Conservation (phyloP, 2,888 invertebrate species). For the Torymus aiolomorphi region DNA sequence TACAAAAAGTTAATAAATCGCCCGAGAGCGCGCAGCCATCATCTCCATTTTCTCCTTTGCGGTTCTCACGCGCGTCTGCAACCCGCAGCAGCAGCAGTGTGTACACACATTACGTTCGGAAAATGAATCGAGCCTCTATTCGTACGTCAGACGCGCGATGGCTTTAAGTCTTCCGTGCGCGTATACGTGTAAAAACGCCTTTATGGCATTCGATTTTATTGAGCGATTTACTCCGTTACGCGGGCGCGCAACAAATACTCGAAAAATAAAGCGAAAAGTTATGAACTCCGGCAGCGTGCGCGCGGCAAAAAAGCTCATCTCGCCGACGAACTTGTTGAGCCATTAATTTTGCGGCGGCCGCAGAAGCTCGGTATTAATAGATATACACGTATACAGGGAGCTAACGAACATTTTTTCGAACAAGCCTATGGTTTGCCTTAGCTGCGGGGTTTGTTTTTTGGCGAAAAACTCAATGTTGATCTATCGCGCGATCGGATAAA, state of each 20-base stretch:
- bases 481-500: too few relatives aligned
- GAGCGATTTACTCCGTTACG: conserved; percentile 33
- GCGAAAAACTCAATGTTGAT: too few relatives aligned
- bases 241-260: conserved; percentile 18
- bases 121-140: conserved; percentile 25
- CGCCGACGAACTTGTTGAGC: conserved; percentile 29
- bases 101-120: background rate
- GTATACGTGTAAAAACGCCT: conserved; percentile 22
- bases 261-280: conserved; percentile 43
- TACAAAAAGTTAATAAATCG: conserved; percentile 48
- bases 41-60: conserved; percentile 42
- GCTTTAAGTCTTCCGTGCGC: conserved; percentile 24
- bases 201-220: conserved; percentile 48
- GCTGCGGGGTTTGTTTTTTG: conserved; percentile 16
- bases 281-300: conserved; percentile 9
- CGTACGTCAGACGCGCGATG: background rate
- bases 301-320: conserved; percentile 27
- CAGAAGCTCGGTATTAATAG: conserved; percentile 26
- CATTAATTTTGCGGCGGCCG: conserved; percentile 43
- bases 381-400: conserved; percentile 18
- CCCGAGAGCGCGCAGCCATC: conserved; percentile 17
- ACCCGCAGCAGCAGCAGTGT: background rate
- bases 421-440: too few relatives aligned
- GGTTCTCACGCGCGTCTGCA: conserved; percentile 42
- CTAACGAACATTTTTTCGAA: conserved; percentile 23